phyloP scores from a whole-genome alignment of 2,797 vertebrate genomes.

The Linurgus olivaceus region DNA sequence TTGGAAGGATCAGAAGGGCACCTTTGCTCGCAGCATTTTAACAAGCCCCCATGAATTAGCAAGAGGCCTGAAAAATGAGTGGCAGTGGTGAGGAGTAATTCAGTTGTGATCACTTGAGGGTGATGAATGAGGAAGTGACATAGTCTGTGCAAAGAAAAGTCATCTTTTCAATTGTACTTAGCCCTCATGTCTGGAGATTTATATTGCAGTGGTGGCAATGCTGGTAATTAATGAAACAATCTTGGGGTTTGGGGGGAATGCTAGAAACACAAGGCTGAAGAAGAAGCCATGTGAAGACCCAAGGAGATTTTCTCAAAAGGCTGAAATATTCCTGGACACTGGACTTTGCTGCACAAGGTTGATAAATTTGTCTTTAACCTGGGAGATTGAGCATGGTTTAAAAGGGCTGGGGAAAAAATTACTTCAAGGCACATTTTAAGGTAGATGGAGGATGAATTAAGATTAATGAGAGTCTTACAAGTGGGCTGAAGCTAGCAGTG shows the following conservation, averaged over 20 bases:
- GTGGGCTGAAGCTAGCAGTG: constrained; percentile 36
- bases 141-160: constrained; percentile 77
- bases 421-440: constrained; percentile 47
- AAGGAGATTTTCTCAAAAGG: constrained; percentile 24
- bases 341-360: background rate
- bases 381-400: constrained; percentile 44
- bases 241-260: constrained; percentile 49
- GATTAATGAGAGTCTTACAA: constrained; percentile 65
- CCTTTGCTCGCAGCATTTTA: constrained; percentile 73
- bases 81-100: constrained; percentile 69
- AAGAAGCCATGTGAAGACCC: background rate
- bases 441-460: constrained; percentile 57
- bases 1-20: constrained; percentile 76
- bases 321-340: constrained; percentile 14
- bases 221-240: constrained; percentile 79
- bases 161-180: constrained; percentile 82
- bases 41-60: constrained; percentile 68
- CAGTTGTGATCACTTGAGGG: constrained; percentile 62
- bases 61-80: constrained; percentile 71
- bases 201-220: constrained; percentile 25
- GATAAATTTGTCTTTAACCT: constrained; percentile 57
- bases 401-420: constrained; percentile 45
- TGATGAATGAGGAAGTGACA: constrained; percentile 83
- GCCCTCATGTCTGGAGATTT: constrained; percentile 69
- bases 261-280: constrained; percentile 13